A percentile compares a stretch with the other conserved stretches of the same genome.
These are phyloP conservation scores for Numenius phaeopus DNA, from an alignment of 2,797 vertebrate species.

Conservation along the genomic window DNA sequence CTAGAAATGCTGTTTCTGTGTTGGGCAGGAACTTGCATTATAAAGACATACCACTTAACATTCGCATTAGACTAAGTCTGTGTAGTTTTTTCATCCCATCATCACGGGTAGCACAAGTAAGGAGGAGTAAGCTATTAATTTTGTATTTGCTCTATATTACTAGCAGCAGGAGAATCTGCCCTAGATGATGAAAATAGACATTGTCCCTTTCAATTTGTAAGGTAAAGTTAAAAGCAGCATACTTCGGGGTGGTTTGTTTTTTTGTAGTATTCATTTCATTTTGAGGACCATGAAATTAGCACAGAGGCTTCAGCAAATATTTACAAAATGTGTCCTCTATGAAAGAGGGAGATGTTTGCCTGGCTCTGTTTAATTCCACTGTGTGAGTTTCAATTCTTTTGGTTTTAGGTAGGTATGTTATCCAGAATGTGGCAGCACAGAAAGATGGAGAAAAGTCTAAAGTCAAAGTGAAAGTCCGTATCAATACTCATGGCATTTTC, in stretches of 20 bases:
- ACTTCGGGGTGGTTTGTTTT: not conserved
- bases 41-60: not conserved
- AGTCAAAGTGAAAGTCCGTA: conserved; percentile 86
- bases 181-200: not conserved
- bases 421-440: conserved; percentile 85
- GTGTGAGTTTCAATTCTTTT: not conserved
- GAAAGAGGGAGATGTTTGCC: not conserved
- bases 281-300: not conserved
- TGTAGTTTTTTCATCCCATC: not conserved
- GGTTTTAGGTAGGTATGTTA: conserved; percentile 81
- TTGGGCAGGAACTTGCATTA: not conserved
- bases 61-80: not conserved
- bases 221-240: not conserved
- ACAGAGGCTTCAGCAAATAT: not conserved
- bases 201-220: not conserved
- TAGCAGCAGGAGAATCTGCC: not conserved
- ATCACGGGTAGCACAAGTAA: not conserved
- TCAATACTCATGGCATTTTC: conserved; percentile 85
- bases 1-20: not conserved
- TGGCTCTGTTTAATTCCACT: not conserved
- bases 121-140: not conserved
- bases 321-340: not conserved
- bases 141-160: not conserved
- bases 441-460: conserved; percentile 85
- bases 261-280: not conserved